Conservation (phyloP, 2,113 vertebrate species). For the Lepidothrix coronata region DNA sequence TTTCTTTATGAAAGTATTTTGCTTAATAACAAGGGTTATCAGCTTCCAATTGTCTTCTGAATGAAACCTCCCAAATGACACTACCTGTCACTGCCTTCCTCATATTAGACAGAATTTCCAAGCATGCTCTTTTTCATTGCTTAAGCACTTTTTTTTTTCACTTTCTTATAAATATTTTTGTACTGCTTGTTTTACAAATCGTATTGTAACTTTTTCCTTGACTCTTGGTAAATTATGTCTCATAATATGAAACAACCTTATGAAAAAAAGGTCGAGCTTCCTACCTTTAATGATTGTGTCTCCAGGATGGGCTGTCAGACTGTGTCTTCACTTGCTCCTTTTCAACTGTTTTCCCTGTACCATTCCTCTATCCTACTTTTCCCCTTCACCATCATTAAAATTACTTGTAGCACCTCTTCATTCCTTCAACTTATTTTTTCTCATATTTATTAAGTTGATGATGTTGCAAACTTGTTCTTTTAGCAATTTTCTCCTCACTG, state of each 20-base stretch:
- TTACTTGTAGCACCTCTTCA: background rate
- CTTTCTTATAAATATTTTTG: background rate
- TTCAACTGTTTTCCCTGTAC: background rate
- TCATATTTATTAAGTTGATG: background rate
- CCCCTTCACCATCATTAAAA: background rate
- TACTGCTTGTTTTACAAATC: background rate
- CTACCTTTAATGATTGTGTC: background rate
- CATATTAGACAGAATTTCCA: background rate
- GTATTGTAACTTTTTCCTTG: background rate
- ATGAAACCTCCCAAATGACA: conserved; percentile 2
- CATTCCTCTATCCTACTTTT: background rate
- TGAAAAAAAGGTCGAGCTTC: background rate
- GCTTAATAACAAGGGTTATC: conserved; percentile 16
- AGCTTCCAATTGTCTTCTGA: background rate
- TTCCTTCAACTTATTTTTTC: background rate
- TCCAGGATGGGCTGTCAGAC: background rate
- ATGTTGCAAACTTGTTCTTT: background rate
- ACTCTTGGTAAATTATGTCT: background rate
- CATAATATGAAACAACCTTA: too few species aligned
- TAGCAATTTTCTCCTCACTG: background rate
- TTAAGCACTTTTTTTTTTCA: background rate
- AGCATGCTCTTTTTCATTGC: background rate
- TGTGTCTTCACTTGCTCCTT: background rate
- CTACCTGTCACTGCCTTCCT: background rate
- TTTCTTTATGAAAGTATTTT: conserved; percentile 6